Base-by-base conservation (phyloP, 2,113 vertebrate genomes). In the Ictalurus punctatus region DNA sequence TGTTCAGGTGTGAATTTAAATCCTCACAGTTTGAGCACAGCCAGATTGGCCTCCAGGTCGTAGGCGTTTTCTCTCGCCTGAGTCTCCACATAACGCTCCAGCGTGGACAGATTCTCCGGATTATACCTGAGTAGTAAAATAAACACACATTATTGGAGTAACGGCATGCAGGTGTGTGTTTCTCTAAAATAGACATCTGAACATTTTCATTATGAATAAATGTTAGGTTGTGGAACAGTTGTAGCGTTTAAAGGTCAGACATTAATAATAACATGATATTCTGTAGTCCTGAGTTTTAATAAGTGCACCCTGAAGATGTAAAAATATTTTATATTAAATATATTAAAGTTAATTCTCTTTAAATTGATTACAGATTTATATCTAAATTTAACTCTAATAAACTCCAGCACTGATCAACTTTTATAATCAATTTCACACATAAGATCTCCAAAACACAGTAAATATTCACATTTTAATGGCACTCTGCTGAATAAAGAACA, bases 11-110 rank as follows among this genome's bases (percentile, higher is more conserved):
- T 25, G 23, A 59, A 5, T 56, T 56, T 37, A 59, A 78, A 16
- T 17, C 34, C 97, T 95, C 91, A 98, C 97, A 98, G 95, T 90
- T 98, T 98, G 4, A 98, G 95, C 19, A 98, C 96, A 0, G 97
- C 97, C 71, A 98, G 92, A 91, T 98, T 98, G 63, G 97, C 97
- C 92, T 98, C 97, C 93, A 98, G 94, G 91, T 98, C 97, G 6
- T 98, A 98, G 2, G 97, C 95, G 4, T 98, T 98, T 83, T 98
- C 97, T 91, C 95, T 94, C 0, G 97, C 96, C 89, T 98, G 97
- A 0, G 97, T 98, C 92, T 98, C 97, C 90, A 98, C 97, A 1
- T 98, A 98, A 16, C 97, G 96, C 91, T 98, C 97, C 93, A 98
- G 65, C 0, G 97, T 97, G 0, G 96, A 93, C 37, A 98, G 92